Evolutionary conservation across 2,113 vertebrate genomes (phyloP).

Genomic region (Albula goreensis): DNA sequence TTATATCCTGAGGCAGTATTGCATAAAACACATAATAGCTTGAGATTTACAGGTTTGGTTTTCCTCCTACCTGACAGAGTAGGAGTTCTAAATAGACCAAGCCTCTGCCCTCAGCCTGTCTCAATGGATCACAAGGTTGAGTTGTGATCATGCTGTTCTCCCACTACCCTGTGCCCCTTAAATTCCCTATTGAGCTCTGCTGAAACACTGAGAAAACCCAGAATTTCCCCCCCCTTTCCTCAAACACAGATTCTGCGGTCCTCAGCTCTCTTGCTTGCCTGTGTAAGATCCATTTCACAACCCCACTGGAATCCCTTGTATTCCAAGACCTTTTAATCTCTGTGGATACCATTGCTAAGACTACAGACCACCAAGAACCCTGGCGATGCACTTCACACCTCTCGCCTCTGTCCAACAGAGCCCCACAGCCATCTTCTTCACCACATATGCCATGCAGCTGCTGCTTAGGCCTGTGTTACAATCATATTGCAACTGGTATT

Average conservation of each 20-base stretch:
- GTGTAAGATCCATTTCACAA: not conserved
- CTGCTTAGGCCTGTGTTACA: no score
- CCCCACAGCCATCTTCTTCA: not conserved
- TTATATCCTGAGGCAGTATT: not conserved
- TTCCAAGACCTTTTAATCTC: not conserved
- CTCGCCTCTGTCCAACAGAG: not conserved
- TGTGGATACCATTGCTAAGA: not conserved
- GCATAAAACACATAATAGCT: not conserved
- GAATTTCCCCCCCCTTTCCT: not conserved
- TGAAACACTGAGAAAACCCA: not conserved
- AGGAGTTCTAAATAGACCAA: not conserved
- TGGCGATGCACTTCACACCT: not conserved
- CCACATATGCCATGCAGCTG: no score
- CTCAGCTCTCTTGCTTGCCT: not conserved
- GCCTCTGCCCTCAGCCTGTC: not conserved
- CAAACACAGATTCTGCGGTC: not conserved
- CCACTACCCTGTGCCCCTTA: not conserved
- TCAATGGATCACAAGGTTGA: not conserved
- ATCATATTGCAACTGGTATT: no score
- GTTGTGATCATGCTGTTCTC: not conserved
- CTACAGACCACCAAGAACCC: not conserved
- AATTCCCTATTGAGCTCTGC: not conserved
- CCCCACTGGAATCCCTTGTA: not conserved
- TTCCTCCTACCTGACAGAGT: not conserved
- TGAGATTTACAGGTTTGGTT: not conserved